phyloP scores from a whole-genome alignment of 2,888 invertebrate species.

The Shargacucullia verbasci region DNA sequence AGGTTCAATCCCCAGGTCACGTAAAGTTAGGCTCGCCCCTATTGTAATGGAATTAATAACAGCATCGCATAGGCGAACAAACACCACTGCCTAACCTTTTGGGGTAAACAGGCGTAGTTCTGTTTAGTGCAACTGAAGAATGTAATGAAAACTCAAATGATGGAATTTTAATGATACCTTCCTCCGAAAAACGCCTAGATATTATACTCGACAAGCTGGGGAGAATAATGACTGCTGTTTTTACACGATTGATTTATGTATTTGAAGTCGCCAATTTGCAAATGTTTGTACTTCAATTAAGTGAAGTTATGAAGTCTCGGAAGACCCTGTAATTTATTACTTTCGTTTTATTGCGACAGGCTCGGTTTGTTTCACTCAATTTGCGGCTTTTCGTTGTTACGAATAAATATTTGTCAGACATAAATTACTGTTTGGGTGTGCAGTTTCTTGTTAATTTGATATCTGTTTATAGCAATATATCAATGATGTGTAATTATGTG shows the following conservation, averaged over 20 bases:
- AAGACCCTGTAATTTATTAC: constrained; percentile 61
- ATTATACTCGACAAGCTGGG: constrained; percentile 34
- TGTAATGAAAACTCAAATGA: background rate
- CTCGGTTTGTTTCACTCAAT: constrained; percentile 53
- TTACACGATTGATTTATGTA: constrained; percentile 71
- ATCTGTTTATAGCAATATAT: constrained; percentile 30
- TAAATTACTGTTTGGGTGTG: constrained; percentile 32
- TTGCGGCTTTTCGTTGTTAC: constrained; percentile 41
- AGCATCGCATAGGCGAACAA: too few relatives aligned
- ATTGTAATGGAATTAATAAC: too few relatives aligned
- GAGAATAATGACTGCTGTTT: constrained; percentile 45
- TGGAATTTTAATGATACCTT: background rate
- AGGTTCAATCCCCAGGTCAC: too few relatives aligned
- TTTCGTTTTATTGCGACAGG: constrained; percentile 58
- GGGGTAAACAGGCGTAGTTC: too few relatives aligned
- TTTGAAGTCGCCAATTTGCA: constrained; percentile 73
- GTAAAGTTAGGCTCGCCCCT: too few relatives aligned
- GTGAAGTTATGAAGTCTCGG: constrained; percentile 70
- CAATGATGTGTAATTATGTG: constrained; percentile 6
- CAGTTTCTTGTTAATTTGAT: constrained; percentile 31
- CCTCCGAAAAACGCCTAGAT: background rate
- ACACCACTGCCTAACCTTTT: too few relatives aligned
- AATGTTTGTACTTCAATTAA: constrained; percentile 76
- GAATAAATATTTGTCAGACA: constrained; percentile 49
- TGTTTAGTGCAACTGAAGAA: background rate